A percentile compares a stretch with the other conserved stretches of the same genome.
phyloP scores from a whole-genome alignment of 2,888 invertebrate species.

The Uloborus plumipes region DNA sequence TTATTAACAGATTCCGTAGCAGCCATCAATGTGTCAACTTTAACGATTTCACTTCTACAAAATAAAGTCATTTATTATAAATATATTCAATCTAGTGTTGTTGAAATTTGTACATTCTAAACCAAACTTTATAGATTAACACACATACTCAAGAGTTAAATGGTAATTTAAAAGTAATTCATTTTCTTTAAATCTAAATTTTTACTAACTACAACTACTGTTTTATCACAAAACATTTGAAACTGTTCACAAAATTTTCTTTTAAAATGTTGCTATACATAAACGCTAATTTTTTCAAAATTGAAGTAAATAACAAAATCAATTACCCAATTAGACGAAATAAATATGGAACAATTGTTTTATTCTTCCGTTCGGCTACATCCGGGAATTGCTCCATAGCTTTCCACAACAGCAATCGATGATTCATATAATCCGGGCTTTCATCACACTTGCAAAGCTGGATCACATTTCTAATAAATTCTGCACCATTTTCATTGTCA shows the following conservation, averaged over 20 bases:
- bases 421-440: slow-evolving; percentile 80
- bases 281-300: too few relatives aligned
- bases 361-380: slow-evolving; percentile 84
- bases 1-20: slow-evolving; percentile 24
- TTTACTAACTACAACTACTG: too few relatives aligned
- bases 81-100: too few relatives aligned
- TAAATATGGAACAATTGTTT: slow-evolving; percentile 84
- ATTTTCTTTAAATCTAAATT: too few relatives aligned
- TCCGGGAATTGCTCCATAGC: slow-evolving; percentile 80
- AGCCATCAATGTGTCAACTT: slow-evolving; percentile 37
- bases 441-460: slow-evolving; percentile 69
- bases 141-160: too few relatives aligned
- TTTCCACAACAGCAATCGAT: slow-evolving; percentile 85
- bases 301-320: too few relatives aligned
- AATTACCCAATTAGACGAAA: slow-evolving; percentile 83
- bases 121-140: too few relatives aligned
- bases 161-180: too few relatives aligned
- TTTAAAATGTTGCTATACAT: too few relatives aligned
- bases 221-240: too few relatives aligned
- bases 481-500: neutral
- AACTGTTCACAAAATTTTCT: too few relatives aligned
- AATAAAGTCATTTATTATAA: neutral
- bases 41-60: slow-evolving; percentile 40
- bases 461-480: slow-evolving; percentile 18
- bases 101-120: too few relatives aligned